A percentile compares a stretch with the other conserved stretches of the same genome.
phyloP scores from a whole-genome alignment of 2,888 invertebrate species.

The Synergus laeviventris region DNA sequence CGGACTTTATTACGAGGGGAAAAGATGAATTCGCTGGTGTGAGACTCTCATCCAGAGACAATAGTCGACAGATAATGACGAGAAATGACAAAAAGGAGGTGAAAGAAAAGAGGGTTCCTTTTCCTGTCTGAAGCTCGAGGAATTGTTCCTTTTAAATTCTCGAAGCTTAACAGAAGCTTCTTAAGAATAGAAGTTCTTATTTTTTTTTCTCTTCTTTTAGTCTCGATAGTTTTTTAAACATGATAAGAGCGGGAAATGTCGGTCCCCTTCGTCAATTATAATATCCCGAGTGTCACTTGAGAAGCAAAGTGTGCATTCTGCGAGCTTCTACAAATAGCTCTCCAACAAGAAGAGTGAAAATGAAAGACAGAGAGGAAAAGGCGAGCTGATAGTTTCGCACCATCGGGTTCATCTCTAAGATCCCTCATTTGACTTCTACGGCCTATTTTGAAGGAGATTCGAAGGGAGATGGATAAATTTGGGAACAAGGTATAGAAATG shows the following conservation, averaged over 20 bases:
- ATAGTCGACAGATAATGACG: slow-evolving; percentile 47
- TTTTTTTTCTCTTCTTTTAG: neutral
- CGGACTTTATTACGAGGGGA: slow-evolving; percentile 45
- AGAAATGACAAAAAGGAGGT: slow-evolving; percentile 48
- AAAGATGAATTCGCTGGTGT: slow-evolving; percentile 32
- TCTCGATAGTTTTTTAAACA: neutral
- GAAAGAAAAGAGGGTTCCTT: slow-evolving; percentile 35
- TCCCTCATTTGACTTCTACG: neutral
- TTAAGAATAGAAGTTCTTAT: neutral
- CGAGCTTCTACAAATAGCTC: slow-evolving; percentile 24
- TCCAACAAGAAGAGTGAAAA: slow-evolving; percentile 21
- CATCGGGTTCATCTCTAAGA: slow-evolving; percentile 23
- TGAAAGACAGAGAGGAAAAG: neutral
- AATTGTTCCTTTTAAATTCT: slow-evolving; percentile 31
- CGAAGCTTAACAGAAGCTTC: neutral
- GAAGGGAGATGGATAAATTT: slow-evolving; percentile 2
- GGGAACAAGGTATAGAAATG: slow-evolving; percentile 25
- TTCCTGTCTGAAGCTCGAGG: neutral
- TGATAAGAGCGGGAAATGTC: neutral
- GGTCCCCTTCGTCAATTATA: neutral
- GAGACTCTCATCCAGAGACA: slow-evolving; percentile 40
- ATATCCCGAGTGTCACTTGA: slow-evolving; percentile 21
- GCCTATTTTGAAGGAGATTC: neutral
- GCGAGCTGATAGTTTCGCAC: slow-evolving; percentile 26
- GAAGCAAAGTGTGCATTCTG: slow-evolving; percentile 27